Conservation (phyloP, 2,888 invertebrate genomes). For the Tiphia femorata region DNA sequence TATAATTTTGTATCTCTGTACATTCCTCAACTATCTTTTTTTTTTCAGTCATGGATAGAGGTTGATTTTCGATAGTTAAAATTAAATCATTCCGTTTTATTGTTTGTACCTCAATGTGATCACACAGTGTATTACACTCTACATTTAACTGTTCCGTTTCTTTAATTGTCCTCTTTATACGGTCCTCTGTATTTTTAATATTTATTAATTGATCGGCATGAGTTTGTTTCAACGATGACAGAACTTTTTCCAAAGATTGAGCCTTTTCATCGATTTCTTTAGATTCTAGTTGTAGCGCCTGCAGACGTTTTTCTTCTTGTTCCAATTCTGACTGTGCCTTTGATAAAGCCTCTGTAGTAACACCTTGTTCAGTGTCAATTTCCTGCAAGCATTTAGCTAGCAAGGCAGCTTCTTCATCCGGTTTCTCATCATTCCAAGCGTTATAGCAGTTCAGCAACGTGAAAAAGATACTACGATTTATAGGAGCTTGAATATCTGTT, state of each 20-base stretch:
- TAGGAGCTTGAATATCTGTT: constrained; percentile 30
- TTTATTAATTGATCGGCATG: constrained; percentile 32
- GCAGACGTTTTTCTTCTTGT: constrained; percentile 26
- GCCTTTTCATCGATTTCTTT: constrained; percentile 33
- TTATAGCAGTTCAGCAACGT: constrained; percentile 51
- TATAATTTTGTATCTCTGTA: constrained; percentile 44
- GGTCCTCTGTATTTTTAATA: constrained; percentile 36
- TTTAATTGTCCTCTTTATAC: constrained; percentile 24
- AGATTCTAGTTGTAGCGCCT: constrained; percentile 29
- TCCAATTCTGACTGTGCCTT: constrained; percentile 33
- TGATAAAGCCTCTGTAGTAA: constrained; percentile 41
- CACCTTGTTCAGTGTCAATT: constrained; percentile 46
- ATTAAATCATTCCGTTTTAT: constrained; percentile 39
- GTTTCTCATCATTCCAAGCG: constrained; percentile 58
- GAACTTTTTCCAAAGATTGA: constrained; percentile 24
- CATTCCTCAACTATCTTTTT: constrained; percentile 53
- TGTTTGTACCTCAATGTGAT: constrained; percentile 39
- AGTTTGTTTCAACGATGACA: constrained; percentile 36
- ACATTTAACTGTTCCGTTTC: constrained; percentile 43
- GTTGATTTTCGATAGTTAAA: constrained; percentile 49
- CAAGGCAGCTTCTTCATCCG: constrained; percentile 52
- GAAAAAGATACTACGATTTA: constrained; percentile 35
- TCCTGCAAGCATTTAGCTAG: constrained; percentile 48
- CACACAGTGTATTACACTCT: constrained; percentile 29
- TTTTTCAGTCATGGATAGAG: constrained; percentile 51